A percentile compares a stretch with the other conserved stretches of the same genome.
These are phyloP conservation scores for Quadriops clusia DNA, from an alignment of 2,888 invertebrate species.

Conservation along the genomic window DNA sequence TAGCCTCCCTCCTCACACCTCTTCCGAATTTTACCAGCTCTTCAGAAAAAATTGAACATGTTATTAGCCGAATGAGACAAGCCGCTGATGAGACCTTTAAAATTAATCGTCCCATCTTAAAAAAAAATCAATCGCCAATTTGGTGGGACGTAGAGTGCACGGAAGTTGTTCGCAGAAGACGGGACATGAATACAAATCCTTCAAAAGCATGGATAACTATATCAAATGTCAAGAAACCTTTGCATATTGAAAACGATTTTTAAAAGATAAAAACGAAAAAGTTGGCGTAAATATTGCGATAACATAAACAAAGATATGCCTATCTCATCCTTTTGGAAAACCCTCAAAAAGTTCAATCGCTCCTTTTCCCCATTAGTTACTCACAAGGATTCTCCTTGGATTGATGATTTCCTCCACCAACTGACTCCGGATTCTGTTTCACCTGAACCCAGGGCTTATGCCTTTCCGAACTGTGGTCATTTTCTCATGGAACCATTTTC, in stretches of 20 bases:
- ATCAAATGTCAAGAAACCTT: slow-evolving; percentile 7
- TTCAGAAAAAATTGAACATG: too few species aligned
- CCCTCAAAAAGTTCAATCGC: slow-evolving; percentile 2
- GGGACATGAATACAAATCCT: neutral
- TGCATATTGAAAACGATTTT: slow-evolving; percentile 3
- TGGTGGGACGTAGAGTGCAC: slow-evolving; percentile 7
- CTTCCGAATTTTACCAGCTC: too few species aligned
- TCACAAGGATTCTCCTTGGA: too few species aligned
- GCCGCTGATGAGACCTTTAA: too few species aligned
- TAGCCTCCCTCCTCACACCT: too few species aligned
- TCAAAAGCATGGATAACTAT: slow-evolving; percentile 4
- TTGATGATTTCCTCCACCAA: too few species aligned
- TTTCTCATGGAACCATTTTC: slow-evolving; percentile 1
- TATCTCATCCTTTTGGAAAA: slow-evolving; percentile 2
- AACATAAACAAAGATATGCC: slow-evolving; percentile 2
- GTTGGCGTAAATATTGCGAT: slow-evolving; percentile 1
- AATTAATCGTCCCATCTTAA: too few species aligned
- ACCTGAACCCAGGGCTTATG: too few species aligned
- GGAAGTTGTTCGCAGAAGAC: slow-evolving; percentile 1
- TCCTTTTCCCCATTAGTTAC: neutral
- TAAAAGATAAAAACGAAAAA: slow-evolving; percentile 3
- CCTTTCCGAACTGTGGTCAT: too few species aligned
- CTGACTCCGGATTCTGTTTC: too few species aligned
- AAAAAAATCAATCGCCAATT: too few species aligned
- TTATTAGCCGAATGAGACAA: too few species aligned